Percentiles rank a stretch among this genome's conserved stretches.
phyloP scores from a whole-genome alignment of 2,888 invertebrate genomes.

The Noctua janthina region DNA sequence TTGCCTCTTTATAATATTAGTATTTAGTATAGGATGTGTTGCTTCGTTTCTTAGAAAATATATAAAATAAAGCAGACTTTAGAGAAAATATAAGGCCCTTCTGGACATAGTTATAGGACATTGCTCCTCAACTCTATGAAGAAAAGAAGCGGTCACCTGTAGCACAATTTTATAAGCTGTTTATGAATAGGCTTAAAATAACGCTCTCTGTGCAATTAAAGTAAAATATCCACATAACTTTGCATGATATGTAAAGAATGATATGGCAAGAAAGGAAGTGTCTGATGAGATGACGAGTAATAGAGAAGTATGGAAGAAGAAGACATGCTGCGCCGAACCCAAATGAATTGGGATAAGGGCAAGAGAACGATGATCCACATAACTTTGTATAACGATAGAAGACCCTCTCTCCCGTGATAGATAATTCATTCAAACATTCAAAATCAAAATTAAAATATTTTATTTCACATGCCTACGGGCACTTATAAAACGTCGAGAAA shows the following conservation, averaged over 20 bases:
- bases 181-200: neutral
- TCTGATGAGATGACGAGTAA: too few relatives aligned
- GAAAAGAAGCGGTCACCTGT: neutral
- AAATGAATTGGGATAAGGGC: too few relatives aligned
- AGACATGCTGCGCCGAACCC: too few relatives aligned
- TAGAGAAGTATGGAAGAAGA: too few relatives aligned
- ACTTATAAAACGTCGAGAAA: neutral
- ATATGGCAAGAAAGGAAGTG: too few relatives aligned
- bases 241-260: too few relatives aligned
- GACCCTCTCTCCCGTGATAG: neutral
- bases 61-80: neutral
- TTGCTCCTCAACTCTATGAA: neutral
- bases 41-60: slow-evolving; percentile 1
- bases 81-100: neutral
- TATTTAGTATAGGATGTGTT: neutral
- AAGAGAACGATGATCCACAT: neutral
- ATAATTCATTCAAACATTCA: too few relatives aligned
- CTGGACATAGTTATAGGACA: neutral
- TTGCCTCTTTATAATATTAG: too few relatives aligned
- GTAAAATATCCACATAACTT: neutral
- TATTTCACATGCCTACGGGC: too few relatives aligned
- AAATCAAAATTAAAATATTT: neutral
- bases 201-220: neutral
- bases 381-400: neutral
- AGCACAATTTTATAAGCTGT: neutral